phyloP scores from a whole-genome alignment of 2,113 vertebrate species.

The Eclectus roratus region DNA sequence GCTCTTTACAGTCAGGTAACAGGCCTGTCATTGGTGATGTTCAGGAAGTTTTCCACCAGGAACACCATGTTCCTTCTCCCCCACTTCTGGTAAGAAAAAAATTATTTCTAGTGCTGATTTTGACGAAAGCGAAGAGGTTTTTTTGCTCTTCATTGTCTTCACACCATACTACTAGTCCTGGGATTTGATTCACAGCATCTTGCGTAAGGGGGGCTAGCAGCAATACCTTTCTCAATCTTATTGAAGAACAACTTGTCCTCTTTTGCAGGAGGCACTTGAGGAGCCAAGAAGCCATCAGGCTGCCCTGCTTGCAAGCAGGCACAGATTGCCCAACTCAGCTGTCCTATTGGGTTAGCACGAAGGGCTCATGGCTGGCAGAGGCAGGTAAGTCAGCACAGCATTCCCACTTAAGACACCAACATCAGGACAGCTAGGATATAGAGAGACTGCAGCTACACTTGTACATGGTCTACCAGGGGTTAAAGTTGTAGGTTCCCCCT shows the following conservation, averaged over 20 bases:
- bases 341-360: fast-evolving
- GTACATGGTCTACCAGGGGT: background rate
- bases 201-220: background rate
- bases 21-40: background rate
- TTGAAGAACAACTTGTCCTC: background rate
- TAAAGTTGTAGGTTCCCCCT: background rate
- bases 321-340: background rate
- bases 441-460: background rate
- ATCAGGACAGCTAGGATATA: background rate
- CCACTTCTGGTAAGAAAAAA: background rate
- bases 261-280: background rate
- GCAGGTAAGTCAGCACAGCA: background rate
- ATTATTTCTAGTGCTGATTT: background rate
- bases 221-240: background rate
- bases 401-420: background rate
- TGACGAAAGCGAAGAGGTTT: background rate
- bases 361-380: background rate
- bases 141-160: background rate
- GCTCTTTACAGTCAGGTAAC: background rate
- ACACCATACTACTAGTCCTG: fast-evolving
- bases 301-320: background rate
- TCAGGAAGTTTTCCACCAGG: background rate
- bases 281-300: background rate
- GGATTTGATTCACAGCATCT: background rate
- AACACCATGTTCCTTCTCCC: background rate